Percentiles rank a stretch among this genome's conserved stretches.
phyloP scores from a whole-genome alignment of 2,113 vertebrate species.

The Willisornis vidua region DNA sequence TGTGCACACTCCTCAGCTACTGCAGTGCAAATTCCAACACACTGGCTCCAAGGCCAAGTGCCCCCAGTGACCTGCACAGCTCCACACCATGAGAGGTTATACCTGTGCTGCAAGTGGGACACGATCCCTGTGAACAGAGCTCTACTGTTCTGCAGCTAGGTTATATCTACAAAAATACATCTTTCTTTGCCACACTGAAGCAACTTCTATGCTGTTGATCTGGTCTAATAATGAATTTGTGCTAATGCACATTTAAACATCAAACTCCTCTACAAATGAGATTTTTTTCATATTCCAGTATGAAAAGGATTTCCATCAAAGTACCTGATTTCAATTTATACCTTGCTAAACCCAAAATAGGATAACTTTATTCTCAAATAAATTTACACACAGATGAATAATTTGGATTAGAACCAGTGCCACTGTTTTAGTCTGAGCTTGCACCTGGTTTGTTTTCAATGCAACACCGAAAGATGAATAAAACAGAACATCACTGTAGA shows the following conservation, averaged over 20 bases:
- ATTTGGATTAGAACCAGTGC: neutral
- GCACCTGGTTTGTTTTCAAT: neutral
- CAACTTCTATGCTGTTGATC: neutral
- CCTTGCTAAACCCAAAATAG: neutral
- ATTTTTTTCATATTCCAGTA: neutral
- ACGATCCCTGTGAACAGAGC: neutral
- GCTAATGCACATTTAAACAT: neutral
- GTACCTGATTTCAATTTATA: neutral
- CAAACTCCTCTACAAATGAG: fast-evolving
- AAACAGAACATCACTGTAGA: neutral
- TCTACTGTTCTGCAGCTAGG: neutral
- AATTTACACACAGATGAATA: neutral
- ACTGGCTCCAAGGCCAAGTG: neutral
- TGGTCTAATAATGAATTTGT: neutral
- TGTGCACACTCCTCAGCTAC: neutral
- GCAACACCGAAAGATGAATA: neutral
- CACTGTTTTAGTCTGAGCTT: neutral
- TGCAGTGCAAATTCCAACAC: neutral
- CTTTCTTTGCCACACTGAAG: neutral
- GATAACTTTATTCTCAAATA: neutral
- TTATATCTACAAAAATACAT: neutral
- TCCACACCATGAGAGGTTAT: neutral
- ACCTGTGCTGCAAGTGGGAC: neutral
- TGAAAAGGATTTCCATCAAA: neutral
- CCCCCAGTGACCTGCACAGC: fast-evolving